phyloP scores from a whole-genome alignment of 2,113 vertebrate genomes.

The Hemiscyllium ocellatum region DNA sequence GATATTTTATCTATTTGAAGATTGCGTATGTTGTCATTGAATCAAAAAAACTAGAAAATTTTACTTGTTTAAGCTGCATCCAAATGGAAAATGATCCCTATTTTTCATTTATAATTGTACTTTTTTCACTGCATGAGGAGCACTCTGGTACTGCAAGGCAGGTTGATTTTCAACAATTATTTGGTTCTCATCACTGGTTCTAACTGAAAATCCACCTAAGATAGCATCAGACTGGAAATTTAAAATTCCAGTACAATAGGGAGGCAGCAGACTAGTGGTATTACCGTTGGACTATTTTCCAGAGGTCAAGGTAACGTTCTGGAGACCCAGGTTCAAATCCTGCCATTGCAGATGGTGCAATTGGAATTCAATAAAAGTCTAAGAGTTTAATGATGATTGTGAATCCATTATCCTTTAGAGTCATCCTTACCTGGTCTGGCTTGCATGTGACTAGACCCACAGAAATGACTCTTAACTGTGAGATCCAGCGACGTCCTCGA shows the following conservation, averaged over 20 bases:
- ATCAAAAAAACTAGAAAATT: background rate
- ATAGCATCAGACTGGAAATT: background rate
- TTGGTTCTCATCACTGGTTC: background rate
- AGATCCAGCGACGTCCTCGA: too few relatives aligned
- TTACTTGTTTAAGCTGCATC: background rate
- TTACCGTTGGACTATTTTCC: too few relatives aligned
- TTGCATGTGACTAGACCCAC: too few relatives aligned
- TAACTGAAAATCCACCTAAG: background rate
- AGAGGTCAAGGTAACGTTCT: too few relatives aligned
- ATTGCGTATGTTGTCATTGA: background rate
- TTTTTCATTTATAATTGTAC: background rate
- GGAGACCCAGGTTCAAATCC: too few relatives aligned
- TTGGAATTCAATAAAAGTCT: too few relatives aligned
- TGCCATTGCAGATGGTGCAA: too few relatives aligned
- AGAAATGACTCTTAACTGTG: too few relatives aligned
- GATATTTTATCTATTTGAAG: background rate
- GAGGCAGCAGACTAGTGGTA: too few relatives aligned
- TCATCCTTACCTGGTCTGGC: too few relatives aligned
- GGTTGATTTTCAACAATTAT: background rate
- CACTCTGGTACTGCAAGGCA: background rate
- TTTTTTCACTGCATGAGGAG: background rate
- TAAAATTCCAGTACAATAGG: background rate
- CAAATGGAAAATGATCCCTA: background rate
- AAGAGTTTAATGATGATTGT: too few relatives aligned
- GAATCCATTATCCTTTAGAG: too few relatives aligned